phyloP scores from a whole-genome alignment of 2,888 invertebrate species.

The Rhorus exstirpatorius region DNA sequence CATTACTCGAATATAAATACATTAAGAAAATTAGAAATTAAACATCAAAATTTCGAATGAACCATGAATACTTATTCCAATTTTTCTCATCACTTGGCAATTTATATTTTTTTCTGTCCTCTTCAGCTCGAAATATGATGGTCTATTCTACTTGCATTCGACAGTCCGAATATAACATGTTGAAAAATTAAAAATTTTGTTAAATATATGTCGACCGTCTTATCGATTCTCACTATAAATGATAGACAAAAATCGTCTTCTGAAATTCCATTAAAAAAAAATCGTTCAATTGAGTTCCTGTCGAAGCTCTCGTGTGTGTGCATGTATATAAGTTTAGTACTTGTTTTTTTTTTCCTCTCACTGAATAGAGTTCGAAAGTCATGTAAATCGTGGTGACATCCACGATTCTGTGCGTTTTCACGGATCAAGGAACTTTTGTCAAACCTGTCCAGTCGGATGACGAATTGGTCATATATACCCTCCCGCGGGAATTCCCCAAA shows the following conservation, averaged over 20 bases:
- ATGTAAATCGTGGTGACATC: constrained; percentile 50
- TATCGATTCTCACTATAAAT: too few relatives aligned
- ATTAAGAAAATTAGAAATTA: background rate
- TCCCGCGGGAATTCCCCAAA: constrained; percentile 45
- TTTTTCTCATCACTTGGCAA: too few relatives aligned
- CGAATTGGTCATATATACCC: constrained; percentile 71
- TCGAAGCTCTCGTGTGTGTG: background rate
- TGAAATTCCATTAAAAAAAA: background rate
- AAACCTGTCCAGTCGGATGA: constrained; percentile 78
- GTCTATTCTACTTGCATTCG: too few relatives aligned
- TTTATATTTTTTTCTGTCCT: too few relatives aligned
- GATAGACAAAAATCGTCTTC: too few relatives aligned
- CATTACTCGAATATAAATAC: constrained; percentile 3
- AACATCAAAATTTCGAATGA: too few relatives aligned
- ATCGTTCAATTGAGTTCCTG: background rate
- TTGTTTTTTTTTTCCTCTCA: background rate
- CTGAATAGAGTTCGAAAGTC: constrained; percentile 42
- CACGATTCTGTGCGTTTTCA: constrained; percentile 58
- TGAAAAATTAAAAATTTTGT: too few relatives aligned
- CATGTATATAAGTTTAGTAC: background rate
- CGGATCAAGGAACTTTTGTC: constrained; percentile 74
- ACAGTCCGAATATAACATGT: too few relatives aligned
- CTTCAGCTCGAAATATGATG: too few relatives aligned
- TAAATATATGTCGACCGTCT: too few relatives aligned
- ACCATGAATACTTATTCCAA: too few relatives aligned